Base-by-base conservation (phyloP, 2,888 invertebrate genomes). In the Bellardia pandia region DNA sequence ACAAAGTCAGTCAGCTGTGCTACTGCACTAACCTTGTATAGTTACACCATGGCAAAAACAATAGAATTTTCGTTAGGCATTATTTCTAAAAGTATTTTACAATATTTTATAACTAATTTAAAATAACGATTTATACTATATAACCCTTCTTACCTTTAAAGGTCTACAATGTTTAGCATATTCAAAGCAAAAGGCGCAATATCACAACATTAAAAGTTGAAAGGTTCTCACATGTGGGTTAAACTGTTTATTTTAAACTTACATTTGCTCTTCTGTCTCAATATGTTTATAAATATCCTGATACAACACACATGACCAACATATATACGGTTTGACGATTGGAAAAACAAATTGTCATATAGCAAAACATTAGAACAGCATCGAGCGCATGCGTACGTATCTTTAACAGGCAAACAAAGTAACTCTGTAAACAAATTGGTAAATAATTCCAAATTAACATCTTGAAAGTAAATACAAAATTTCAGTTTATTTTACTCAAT, bases 251-350 rank as follows among this genome's bases (percentile, higher is more conserved):
- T 68, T 58, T 66, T 8, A 48, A 69, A 68, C 33, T 56, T 14
- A 30, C n/a, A 58, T 58, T 58, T 33, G 53, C 14, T 60, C 3
- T 45, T 14, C 16, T 45, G 9, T 45, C 13, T 7, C 3, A 1
- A 37, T 11, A 51, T 51, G 0, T 4, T 14, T 42, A 23, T 30
- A 11, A 56, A 23, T 30, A n/a, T 16, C 5, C 13, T 42, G 9
- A 3, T 14, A 37, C 1, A 23, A 23, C 8, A 23, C 76, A 84
- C 33, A 78, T 78, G 84, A 30, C 5, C 5, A 56, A 68, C 84
- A 84, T 37, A 78, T 84, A 78, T 84, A 64, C 14, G 58, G 13
- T 71, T 72, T 42, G 62, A 56, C 58, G 13, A 72, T 68, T 78
- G 77, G 72, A 51, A 84, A 83, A 72, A 77, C 64, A 72, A 78